Evolutionary conservation across 2,113 vertebrate species (phyloP), one percentile per base, ranked within the genome.

Genomic region (Ondatra zibethicus): DNA sequence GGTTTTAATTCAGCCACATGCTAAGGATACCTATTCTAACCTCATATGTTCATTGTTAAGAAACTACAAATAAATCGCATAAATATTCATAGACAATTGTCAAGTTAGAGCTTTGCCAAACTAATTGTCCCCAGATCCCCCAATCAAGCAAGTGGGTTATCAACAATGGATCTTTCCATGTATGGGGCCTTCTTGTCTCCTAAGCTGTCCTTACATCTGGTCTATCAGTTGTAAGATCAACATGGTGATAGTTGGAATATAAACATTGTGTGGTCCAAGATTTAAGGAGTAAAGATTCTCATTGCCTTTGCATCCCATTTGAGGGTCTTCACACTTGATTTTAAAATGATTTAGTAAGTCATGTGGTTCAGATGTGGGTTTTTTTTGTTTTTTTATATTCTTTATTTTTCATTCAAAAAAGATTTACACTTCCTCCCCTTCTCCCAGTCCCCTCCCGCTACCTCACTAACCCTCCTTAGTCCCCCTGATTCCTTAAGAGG

Each of bases 221-320:
- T 42, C 7, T 12, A 42, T 61, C 16, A 88, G 0, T 8, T 47
- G 9, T 29, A 93, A 72, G 36, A 31, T 0, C 0, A 5, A 5
- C 1, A 2, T 36, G 36, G 5, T 3, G 23, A 68, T 7, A 2
- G 5, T 65, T 50, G 6, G 12, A 21, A 29, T 25, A 10, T 39
- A 36, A 55, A 4, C 8, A 29, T 0, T 11, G 4, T n/a, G n/a
- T 12, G 17, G 0, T 3, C 29, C 12, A 8, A 31, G 4, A 45
- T 42, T 45, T 16, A 36, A 9, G 11, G 3, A 52, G 1, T 1
- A 31, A 85, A 52, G 14, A 31, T 0, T 89, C 5, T 25, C 13
- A 33, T 25, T 7, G 66, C 16, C 13, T 5, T 72, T 31, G 0
- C 19, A 52, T n/a, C 1, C 4, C 84, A 61, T 45, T 68, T 14